Evolutionary conservation across 2,113 vertebrate genomes (phyloP).

Genomic region (Cephalophus harveyi): DNA sequence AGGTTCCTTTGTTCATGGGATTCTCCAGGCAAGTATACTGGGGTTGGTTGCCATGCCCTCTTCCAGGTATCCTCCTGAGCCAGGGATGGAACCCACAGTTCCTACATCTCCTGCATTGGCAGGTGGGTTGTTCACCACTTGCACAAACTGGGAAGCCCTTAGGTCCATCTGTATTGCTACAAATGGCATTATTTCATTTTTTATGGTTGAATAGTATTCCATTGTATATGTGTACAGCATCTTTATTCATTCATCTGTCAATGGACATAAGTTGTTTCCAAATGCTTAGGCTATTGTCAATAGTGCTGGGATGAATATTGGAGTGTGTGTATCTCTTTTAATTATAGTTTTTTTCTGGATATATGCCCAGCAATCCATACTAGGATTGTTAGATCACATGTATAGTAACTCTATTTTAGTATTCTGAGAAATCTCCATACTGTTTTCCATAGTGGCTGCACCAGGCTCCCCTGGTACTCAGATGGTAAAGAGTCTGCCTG

Average conservation of each 20-base stretch:
- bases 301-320: not conserved
- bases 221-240: not conserved
- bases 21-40: not conserved
- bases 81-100: not conserved
- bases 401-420: not conserved
- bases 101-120: not conserved
- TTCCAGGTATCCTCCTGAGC: not conserved
- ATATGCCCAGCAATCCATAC: not conserved
- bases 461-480: not conserved
- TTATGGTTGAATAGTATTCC: not conserved
- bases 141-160: fast-evolving
- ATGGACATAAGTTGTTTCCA: not conserved
- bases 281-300: not conserved
- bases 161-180: not conserved
- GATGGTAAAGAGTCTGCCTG: not conserved
- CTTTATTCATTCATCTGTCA: not conserved
- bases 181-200: not conserved
- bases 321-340: not conserved
- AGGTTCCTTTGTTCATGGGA: not conserved
- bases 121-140: not conserved
- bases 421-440: not conserved
- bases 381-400: not conserved
- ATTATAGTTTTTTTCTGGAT: not conserved
- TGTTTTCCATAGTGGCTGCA: not conserved
- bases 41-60: not conserved